Evolutionary conservation across 2,888 invertebrate species (phyloP), one percentile per base, ranked within the genome.

Genomic region (Pseudococcus jackbeardsleyi): DNA sequence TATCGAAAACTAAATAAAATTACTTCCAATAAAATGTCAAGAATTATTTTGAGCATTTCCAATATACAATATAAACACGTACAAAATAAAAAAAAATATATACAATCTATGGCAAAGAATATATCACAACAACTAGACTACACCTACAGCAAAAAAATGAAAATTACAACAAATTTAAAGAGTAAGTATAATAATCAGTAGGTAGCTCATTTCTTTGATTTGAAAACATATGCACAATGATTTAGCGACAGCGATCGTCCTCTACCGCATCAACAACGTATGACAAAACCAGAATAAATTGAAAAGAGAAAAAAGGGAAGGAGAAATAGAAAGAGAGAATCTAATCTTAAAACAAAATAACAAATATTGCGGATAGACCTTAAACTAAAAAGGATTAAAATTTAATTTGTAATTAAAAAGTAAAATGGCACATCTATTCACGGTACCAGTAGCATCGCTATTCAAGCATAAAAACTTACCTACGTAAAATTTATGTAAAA

Each of bases 101-200:
- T 77, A 87, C 77, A 87, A 33, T 88, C 82, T 88, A 88, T 88
- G 88, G 88, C 88, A 88, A 88, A 50, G 88, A 88, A 77, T 88
- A 88, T 88, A 88, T 88, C 88, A 88, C 88, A 88, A 79, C 88
- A 88, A 88, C 88, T 88, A 88, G 88, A 88, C 88, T 88, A 88
- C 46, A 82, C 79, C 79, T 82, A 82, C 79, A 82, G 79, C 79
- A 33, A 82, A 72, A 72, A 68, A 82, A 82, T 19, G 46, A 82
- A 64, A 82, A 82, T 82, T 82, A 82, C 46, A 42, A 82, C 79
- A 82, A 82, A 82, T 46, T 82, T 82, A 82, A 82, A 6, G 46
- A 82, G 46, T 46, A 82, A 82, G 46, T 46, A 82, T 19, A 72
- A 39, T 33, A 8, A 82, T 82, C 79, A 46, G 79, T n/a, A 46